Evolutionary conservation across 2,797 vertebrate genomes (phyloP).

Genomic region (Nannoperca obscura): DNA sequence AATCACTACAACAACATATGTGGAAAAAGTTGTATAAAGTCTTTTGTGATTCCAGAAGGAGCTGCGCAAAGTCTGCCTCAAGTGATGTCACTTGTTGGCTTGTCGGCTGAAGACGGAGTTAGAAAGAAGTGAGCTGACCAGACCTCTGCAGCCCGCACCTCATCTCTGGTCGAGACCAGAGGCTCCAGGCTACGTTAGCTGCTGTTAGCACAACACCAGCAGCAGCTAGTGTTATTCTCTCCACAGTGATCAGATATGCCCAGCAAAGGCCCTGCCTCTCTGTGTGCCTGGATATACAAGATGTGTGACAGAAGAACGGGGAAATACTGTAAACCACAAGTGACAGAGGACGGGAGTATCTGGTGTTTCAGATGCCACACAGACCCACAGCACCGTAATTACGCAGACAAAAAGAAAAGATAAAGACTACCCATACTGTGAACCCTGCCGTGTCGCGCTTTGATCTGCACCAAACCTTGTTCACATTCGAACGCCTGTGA

Average conservation of each 20-base stretch:
- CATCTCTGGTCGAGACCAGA: no score
- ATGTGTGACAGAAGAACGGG: constrained; percentile 11
- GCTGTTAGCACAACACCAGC: no score
- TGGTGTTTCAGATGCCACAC: constrained; percentile 38
- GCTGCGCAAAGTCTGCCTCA: no score
- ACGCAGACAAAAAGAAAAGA: constrained; percentile 19
- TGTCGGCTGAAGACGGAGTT: no score
- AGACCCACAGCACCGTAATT: constrained; percentile 44
- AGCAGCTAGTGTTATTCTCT: not conserved
- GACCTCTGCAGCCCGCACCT: no score
- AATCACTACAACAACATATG: no score
- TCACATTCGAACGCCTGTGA: constrained; percentile 8
- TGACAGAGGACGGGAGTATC: constrained; percentile 26
- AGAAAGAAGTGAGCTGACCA: no score
- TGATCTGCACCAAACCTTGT: constrained; percentile 1
- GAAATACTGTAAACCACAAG: constrained; percentile 1
- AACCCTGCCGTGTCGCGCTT: constrained; percentile 13
- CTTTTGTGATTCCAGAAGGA: no score
- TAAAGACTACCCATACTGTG: constrained; percentile 27
- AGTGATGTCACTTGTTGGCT: no score
- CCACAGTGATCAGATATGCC: constrained; percentile 2
- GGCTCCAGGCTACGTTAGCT: no score
- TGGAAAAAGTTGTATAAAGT: no score
- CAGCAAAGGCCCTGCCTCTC: constrained; percentile 1
- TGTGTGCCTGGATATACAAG: not conserved